Evolutionary conservation across 1,140 invertebrate genomes (phyloP), one percentile per base, ranked within the genome.

Genomic region (Oedothorax gibbosus): DNA sequence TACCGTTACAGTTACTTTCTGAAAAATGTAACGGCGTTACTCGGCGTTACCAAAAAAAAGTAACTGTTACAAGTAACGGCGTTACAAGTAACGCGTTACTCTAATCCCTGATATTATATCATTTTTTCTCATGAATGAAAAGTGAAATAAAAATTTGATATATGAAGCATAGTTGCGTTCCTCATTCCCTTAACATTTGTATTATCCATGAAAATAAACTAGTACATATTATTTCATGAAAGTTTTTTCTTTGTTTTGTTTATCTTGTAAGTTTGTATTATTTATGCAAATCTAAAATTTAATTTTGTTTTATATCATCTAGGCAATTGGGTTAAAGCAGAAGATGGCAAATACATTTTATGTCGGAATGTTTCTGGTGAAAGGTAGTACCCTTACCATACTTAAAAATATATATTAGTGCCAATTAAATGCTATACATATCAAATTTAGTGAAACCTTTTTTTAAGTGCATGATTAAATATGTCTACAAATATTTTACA

Each of bases 321-420:
- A 51, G 78, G 83, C 53, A 7, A 77, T 78, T 71, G 77, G 83
- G 83, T 21, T 53, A 35, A 62, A 71, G 35, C 35, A 71, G 83
- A 78, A 62, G 56, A 85, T 54, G 83, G 50, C 11, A 62, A 78
- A 20, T 85, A 57, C 71, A 69, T 78, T 51, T 69, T 95, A 66
- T 91, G 90, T 88, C 90, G 91, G 57, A 91, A 90, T 86, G 86
- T 86, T 60, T 87, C 88, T 62, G 89, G 89, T 76, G 90, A 90
- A 86, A 90, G 90, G 90, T 91, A 90, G 86, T 71, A 7, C 53
- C 7, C 53, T 8, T 54, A n/a, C 57, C 3, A n/a, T 60, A 7
- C 2, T 5, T 60, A 60, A n/a, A 60, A 60, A 60, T 60, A n/a
- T 60, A 14, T 60, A 60, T 35, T 35, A 35, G 1, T 60, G 57